Conservation (phyloP, 2,888 invertebrate species). For the Odontocolon sp. region DNA sequence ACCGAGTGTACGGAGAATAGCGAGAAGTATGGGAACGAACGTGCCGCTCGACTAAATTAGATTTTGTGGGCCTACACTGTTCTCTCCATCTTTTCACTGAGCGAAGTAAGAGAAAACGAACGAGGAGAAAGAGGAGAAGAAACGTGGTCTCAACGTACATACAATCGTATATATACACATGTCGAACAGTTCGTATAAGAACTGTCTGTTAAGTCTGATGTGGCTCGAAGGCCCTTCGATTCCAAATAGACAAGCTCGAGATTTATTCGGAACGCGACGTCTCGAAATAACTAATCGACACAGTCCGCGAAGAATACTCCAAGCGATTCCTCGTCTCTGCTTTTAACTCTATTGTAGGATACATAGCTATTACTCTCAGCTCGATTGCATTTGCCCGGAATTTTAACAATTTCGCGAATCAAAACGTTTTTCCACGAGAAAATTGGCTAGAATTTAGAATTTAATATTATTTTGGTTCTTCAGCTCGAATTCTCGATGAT, state of each 20-base stretch:
- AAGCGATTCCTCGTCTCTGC: conserved; percentile 1
- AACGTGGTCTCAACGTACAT: too few relatives aligned
- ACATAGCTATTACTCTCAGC: too few relatives aligned
- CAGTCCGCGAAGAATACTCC: conserved; percentile 5
- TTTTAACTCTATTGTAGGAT: not conserved
- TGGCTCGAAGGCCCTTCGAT: conserved; percentile 48
- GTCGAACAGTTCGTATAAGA: not conserved
- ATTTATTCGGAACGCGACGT: conserved; percentile 68
- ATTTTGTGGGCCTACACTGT: too few relatives aligned
- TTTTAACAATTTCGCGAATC: too few relatives aligned
- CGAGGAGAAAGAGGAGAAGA: too few relatives aligned
- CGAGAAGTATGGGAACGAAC: too few relatives aligned
- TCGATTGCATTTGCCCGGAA: not conserved
- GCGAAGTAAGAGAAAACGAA: too few relatives aligned
- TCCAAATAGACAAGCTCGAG: conserved; percentile 65
- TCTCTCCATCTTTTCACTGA: too few relatives aligned
- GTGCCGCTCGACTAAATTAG: too few relatives aligned
- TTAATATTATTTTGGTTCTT: too few relatives aligned
- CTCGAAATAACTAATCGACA: conserved; percentile 67
- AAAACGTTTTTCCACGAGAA: not conserved
- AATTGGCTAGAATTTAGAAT: not conserved
- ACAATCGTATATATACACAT: not conserved
- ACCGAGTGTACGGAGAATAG: too few relatives aligned
- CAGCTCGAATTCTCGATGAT: too few relatives aligned
- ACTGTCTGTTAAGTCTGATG: conserved; percentile 9